A percentile compares a stretch with the other conserved stretches of the same genome.
Evolutionary conservation across 2,113 vertebrate genomes (phyloP).

Genomic region (Serinus canaria): DNA sequence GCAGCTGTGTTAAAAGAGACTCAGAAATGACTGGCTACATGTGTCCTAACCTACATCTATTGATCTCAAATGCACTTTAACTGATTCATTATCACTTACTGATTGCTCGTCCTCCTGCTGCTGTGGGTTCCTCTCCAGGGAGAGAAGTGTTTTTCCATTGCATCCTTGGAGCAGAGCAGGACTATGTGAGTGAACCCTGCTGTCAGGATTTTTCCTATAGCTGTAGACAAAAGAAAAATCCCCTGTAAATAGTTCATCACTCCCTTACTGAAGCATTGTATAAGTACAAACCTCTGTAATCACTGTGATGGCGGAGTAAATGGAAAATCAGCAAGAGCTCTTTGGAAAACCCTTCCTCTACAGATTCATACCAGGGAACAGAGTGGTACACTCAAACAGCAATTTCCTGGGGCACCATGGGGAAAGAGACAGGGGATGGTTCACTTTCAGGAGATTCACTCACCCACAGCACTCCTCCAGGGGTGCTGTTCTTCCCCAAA

Average conservation of each 20-base stretch:
- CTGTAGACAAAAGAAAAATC: background rate
- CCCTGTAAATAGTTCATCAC: background rate
- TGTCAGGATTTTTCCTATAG: background rate
- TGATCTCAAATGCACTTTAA: slow-evolving; percentile 51
- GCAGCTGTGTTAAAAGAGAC: background rate
- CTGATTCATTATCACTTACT: slow-evolving; percentile 13
- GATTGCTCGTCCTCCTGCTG: background rate
- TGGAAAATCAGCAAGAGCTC: background rate
- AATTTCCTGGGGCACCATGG: background rate
- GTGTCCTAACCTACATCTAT: slow-evolving; percentile 14
- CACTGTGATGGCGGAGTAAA: background rate
- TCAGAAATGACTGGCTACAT: background rate
- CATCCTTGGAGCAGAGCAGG: background rate
- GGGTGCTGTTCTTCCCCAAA: background rate
- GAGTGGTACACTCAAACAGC: background rate
- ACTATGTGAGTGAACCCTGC: background rate
- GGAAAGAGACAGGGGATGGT: background rate
- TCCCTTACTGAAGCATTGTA: background rate
- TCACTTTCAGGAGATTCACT: background rate
- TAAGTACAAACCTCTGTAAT: background rate
- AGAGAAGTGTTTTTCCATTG: background rate
- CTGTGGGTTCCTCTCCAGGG: background rate
- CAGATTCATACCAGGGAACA: background rate
- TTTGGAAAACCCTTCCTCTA: background rate
- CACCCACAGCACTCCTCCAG: background rate